Evolutionary conservation across 2,797 vertebrate genomes (phyloP), one percentile per base, ranked within the genome.

Genomic region (Sebastes diaconus): DNA sequence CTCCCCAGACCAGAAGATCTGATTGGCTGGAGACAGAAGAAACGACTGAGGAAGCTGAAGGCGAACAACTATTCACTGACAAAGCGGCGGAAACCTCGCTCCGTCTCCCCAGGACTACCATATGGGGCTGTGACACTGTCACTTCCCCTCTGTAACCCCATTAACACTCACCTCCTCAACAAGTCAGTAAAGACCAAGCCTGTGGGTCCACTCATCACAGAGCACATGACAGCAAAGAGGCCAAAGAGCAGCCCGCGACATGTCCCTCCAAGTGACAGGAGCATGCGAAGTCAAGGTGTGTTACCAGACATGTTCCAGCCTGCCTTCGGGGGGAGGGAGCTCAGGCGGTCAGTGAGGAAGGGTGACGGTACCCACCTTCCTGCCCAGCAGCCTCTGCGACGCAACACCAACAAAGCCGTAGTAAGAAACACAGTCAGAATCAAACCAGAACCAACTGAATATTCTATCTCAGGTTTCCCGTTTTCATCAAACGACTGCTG

Each of bases 11-110:
- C 95, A 13, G 95, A 96, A 59, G 96, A 96, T 81, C 88, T 95
- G 61, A 95, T 96, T 2, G 95, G 95, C 60, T 96, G 96, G 96
- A 94, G 95, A 64, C 96, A 96, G 77, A 97, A 97, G 88, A 96
- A 96, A 75, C 91, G 96, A 6, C 94, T 97, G 59, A 89, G 96
- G 73, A 96, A 96, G 85, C 91, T 95, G 57, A 97, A 97, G 84
- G 95, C 94, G 30, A 96, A 95, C 86, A 95, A 96, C 88, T 97
- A 97, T 60, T 96, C 95, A 0, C 93, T 96, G 39, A 96, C 95
- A 20, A 93, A 94, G 50, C 87, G 95, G 59, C 87, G 96, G 58
- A 95, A 95, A 84, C 94, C 95, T 0, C 93, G 93, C 42, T 14
- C 85, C 11, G 29, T 73, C 34, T 85, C 91, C 20, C 84, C 91